Evolutionary conservation across 2,113 vertebrate species (phyloP).

Genomic region (Amphilophus citrinellus): DNA sequence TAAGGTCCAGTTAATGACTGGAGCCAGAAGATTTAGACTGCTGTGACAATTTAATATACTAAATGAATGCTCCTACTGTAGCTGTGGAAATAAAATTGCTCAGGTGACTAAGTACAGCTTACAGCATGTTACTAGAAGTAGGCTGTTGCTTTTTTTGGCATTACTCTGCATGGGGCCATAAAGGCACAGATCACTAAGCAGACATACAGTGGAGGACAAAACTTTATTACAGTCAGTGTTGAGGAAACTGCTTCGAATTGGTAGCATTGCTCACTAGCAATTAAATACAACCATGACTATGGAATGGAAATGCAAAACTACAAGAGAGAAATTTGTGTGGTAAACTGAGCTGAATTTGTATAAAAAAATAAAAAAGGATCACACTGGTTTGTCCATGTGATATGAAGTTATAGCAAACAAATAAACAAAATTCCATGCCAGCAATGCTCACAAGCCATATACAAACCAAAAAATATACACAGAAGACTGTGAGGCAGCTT

Average conservation of each 20-base stretch:
- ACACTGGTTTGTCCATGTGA: background rate
- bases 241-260: background rate
- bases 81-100: constrained; percentile 28
- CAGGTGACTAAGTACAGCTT: constrained; percentile 29
- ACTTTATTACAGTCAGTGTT: background rate
- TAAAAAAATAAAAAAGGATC: background rate
- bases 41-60: constrained; percentile 33
- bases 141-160: background rate
- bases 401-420: background rate
- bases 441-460: background rate
- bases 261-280: background rate
- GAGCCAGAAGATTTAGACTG: constrained; percentile 28
- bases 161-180: background rate
- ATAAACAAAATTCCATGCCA: background rate
- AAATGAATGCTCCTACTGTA: constrained; percentile 15
- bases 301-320: background rate
- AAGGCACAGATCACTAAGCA: background rate
- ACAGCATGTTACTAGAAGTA: background rate
- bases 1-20: constrained; percentile 40
- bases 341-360: background rate
- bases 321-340: background rate
- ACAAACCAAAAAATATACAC: background rate
- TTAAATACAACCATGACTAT: background rate
- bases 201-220: background rate
- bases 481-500: background rate